Evolutionary conservation across 1,140 invertebrate species (phyloP).

Genomic region (Drosophila takahashii): DNA sequence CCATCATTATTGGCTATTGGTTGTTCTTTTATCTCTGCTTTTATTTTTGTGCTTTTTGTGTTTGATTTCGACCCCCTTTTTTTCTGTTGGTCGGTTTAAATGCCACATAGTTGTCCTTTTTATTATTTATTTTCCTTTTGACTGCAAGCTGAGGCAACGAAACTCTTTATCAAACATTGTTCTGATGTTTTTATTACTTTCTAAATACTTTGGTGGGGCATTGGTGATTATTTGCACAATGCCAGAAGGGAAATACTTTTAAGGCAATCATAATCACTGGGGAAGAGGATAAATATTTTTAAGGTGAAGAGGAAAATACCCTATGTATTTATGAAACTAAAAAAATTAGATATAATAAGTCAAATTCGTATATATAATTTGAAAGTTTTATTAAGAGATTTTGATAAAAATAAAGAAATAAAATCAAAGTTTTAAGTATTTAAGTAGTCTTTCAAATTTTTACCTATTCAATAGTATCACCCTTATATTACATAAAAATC

Average conservation of each 20-base stretch:
- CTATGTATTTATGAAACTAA: background rate
- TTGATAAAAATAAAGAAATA: background rate
- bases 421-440: too few relatives aligned
- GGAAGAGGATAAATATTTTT: background rate
- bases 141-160: slow-evolving; percentile 9
- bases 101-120: slow-evolving; percentile 75
- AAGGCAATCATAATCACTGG: slow-evolving; percentile 20
- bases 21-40: slow-evolving; percentile 34
- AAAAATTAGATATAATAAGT: background rate
- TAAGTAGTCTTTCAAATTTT: too few relatives aligned
- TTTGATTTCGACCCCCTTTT: slow-evolving; percentile 41
- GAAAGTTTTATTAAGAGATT: too few relatives aligned
- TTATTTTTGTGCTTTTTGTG: slow-evolving; percentile 29
- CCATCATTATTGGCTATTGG: slow-evolving; percentile 76
- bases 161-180: slow-evolving; percentile 72
- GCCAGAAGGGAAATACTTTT: slow-evolving; percentile 58
- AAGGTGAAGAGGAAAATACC: slow-evolving; percentile 12
- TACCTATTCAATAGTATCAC: too few relatives aligned
- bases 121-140: slow-evolving; percentile 66
- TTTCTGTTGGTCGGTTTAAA: slow-evolving; percentile 14
- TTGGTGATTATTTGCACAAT: slow-evolving; percentile 60
- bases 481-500: too few relatives aligned
- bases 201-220: slow-evolving; percentile 65
- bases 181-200: slow-evolving; percentile 78
- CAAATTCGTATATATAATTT: too few relatives aligned